Percentiles rank a stretch among this genome's conserved stretches.
Conservation (phyloP, 92 coral and sea anemone species). For the Epizoanthus illoricatus region DNA sequence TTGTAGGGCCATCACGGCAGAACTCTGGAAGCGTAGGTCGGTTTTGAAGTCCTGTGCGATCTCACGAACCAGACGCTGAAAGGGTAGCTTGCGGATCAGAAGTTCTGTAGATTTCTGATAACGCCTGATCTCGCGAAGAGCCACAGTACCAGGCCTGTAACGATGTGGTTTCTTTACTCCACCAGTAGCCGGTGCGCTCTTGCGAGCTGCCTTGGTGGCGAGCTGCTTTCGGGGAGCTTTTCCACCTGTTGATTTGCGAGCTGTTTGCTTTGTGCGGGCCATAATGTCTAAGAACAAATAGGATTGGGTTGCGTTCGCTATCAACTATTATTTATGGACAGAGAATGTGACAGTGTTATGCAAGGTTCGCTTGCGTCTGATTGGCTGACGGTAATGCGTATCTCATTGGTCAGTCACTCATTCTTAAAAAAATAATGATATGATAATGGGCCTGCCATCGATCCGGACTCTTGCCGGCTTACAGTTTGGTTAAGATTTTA, state of each 20-base stretch:
- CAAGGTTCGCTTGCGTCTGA: constrained; percentile 43
- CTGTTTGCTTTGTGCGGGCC: constrained; percentile 77
- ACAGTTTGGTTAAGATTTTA: constrained; percentile 24
- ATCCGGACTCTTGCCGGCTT: constrained; percentile 30
- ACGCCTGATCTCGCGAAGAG: constrained; percentile 95
- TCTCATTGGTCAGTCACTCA: constrained; percentile 41
- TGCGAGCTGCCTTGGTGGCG: constrained; percentile 94
- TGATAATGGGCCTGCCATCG: constrained; percentile 24
- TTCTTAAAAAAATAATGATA: constrained; percentile 1
- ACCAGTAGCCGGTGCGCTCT: constrained; percentile 97
- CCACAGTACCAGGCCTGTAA: constrained; percentile 97
- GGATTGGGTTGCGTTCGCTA: constrained; percentile 34
- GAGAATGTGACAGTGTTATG: constrained; percentile 42
- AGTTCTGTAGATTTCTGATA: constrained; percentile 92
- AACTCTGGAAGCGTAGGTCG: too few species aligned
- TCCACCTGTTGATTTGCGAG: constrained; percentile 96
- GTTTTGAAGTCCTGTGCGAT: constrained; percentile 55
- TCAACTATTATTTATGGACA: constrained; percentile 44
- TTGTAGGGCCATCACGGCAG: too few species aligned
- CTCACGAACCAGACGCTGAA: constrained; percentile 90
- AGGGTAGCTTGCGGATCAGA: constrained; percentile 92
- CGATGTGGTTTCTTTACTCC: constrained; percentile 97
- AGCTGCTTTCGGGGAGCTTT: constrained; percentile 96
- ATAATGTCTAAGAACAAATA: constrained; percentile 38
- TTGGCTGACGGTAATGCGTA: constrained; percentile 39